Base-by-base conservation (phyloP, 2,797 vertebrate species). In the Pipistrellus nathusii region DNA sequence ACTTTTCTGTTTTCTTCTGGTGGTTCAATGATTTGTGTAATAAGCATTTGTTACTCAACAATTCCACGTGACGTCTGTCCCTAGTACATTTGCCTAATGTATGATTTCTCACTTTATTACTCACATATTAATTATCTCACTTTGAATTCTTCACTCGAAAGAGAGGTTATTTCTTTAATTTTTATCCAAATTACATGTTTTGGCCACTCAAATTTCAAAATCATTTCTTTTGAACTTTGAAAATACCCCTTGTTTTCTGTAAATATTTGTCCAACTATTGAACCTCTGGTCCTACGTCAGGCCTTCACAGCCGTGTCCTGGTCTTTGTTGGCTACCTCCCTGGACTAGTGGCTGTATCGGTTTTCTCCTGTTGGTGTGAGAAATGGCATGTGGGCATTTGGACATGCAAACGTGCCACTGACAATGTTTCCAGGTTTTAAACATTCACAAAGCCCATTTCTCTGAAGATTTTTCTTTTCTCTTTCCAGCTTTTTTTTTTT, bases 151-250 rank as follows among this genome's bases (percentile, higher is more conserved):
- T 48, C 23, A 51, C 72, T 53, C 57, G 62, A 48, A 44, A 75
- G 64, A 94, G 27, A 38, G 48, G 53, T 27, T 72, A 73, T 53
- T 75, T 90, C 35, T 88, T 87, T 23, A 7, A 27, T 72, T 94
- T 86, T 80, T 86, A 71, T 53, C 64, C 46, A 71, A 62, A 51
- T 53, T 25, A 57, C 4, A 21, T n/a, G 18, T 88, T 83, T 88
- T 6, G 15, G 59, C 13, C 27, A 53, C 32, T 57, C 14, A 53
- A 38, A 76, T 55, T 91, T 93, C 80, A 86, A 88, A 72, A 82
- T 90, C 2, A 21, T 48, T 76, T 68, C 59, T 38, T 75, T 30
- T 51, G 69, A 90, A 66, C 20, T 76, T 78, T 23, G 68, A 32
- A 77, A 35, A 14, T 11, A 62, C 12, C 68, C 44, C 13, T 78